Evolutionary conservation across 1,140 invertebrate genomes (phyloP), one percentile per base, ranked within the genome.

Genomic region (Meloidogyne hapla): DNA sequence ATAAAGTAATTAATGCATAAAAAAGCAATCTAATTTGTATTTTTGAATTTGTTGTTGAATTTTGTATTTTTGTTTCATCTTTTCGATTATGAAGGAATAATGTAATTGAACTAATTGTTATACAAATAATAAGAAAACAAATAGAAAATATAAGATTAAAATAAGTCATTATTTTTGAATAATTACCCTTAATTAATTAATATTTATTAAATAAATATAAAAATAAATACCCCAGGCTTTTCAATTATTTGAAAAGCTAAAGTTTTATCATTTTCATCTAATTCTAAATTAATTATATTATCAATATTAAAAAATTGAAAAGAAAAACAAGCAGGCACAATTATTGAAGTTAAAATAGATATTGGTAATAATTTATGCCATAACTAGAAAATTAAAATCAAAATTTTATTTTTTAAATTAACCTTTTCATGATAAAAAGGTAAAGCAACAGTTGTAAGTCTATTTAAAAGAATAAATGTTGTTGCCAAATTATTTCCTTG

Each of bases 301-400:
- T 48, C 45, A 15, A 48, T 48, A 48, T 48, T 18, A 48, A 48
- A 48, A 48, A 18, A 48, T 48, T 48, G 13, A 48, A 48, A 18
- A 48, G 45, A 48, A 15, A 48, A 48, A 18, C 45, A 48, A 48
- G 5, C 4, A 18, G 45, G 45, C 4, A 18, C 15, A 48, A 48
- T 4, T 5, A 48, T 48, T 48, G 45, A 48, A 48, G n/a, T 6
- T 6, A 66, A 66, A 18, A 40, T 40, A n/a, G 26, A 33, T 0
- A 66, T 66, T n/a, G 64, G 64, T 66, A 66, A 6, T 18, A 66
- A 66, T 66, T 66, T 66, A n/a, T 40, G 13, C 64, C 64, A 66
- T 40, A 66, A 33, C 64, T 66, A 18, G 0, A 66, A 66, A 23
- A 65, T 10, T 0, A 65, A 0, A 33, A 33, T 33, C 9, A 6